phyloP scores from a whole-genome alignment of 2,888 invertebrate genomes.

The Lacanobia oleracea region DNA sequence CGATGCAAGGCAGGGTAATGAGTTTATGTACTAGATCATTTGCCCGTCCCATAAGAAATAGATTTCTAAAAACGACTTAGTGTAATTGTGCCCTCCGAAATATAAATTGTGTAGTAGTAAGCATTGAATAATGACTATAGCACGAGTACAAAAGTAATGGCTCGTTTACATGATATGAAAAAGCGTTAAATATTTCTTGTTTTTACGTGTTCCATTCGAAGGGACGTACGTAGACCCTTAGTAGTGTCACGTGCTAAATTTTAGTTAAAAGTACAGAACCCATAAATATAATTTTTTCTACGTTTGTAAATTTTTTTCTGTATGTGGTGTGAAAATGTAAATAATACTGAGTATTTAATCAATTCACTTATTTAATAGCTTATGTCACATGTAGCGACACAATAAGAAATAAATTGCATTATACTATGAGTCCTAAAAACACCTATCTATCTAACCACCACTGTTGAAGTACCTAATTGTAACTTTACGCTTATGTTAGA shows the following conservation, averaged over 20 bases:
- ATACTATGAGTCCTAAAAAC: too few relatives aligned
- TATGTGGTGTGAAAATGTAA: too few relatives aligned
- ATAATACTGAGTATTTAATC: too few relatives aligned
- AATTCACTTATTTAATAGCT: too few relatives aligned
- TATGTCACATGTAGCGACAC: too few relatives aligned
- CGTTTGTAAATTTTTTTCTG: neutral
- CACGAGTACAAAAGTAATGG: slow-evolving; percentile 10
- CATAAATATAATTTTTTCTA: neutral
- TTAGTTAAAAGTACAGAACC: neutral
- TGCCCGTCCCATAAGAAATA: too few relatives aligned
- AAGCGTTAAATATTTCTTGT: slow-evolving; percentile 4
- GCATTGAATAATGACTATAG: neutral
- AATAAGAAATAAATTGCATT: too few relatives aligned
- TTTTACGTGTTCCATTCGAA: slow-evolving; percentile 2
- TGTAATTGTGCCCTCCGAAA: neutral
- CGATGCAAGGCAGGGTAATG: too few relatives aligned
- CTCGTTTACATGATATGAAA: slow-evolving; percentile 11
- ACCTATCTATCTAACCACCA: neutral
- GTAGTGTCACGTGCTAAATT: neutral
- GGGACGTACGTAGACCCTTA: neutral
- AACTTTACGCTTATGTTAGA: neutral
- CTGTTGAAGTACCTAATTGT: neutral
- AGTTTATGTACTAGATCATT: too few relatives aligned
- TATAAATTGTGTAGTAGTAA: neutral
- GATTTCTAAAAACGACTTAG: too few relatives aligned